phyloP scores from a whole-genome alignment of 2,797 vertebrate species.

The Pangasius djambal region DNA sequence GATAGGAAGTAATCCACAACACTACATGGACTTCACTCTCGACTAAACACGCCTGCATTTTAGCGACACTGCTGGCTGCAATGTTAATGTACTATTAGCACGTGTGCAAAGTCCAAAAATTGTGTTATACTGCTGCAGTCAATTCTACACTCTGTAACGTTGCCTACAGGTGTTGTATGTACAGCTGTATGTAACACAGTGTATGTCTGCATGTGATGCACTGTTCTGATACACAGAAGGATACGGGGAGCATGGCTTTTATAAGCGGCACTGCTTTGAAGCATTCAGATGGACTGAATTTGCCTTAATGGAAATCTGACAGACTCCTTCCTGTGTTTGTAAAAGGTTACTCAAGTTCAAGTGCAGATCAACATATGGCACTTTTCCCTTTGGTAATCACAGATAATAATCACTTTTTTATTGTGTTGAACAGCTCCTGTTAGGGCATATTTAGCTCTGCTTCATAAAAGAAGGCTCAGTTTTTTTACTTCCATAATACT shows the following conservation, averaged over 20 bases:
- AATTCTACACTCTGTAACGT: background rate
- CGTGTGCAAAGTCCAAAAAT: background rate
- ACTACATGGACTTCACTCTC: background rate
- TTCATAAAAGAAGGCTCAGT: background rate
- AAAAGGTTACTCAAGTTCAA: conserved; percentile 1
- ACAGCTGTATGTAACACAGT: background rate
- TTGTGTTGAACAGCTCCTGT: background rate
- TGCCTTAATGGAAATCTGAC: background rate
- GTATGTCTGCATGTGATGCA: background rate
- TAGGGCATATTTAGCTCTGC: background rate
- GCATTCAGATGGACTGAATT: background rate
- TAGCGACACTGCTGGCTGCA: background rate
- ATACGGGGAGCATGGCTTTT: background rate
- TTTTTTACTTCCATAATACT: background rate
- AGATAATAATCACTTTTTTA: background rate
- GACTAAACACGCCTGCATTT: background rate
- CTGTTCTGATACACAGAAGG: background rate
- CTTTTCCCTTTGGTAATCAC: background rate
- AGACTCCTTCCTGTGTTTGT: background rate
- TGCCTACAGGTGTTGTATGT: background rate
- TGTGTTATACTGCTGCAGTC: background rate
- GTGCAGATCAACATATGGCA: background rate
- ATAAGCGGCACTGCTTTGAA: background rate
- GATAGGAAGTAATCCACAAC: background rate
- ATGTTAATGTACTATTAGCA: background rate